Evolutionary conservation across 2,113 vertebrate genomes (phyloP), one percentile per base, ranked within the genome.

Genomic region (Ibidorhyncha struthersii): DNA sequence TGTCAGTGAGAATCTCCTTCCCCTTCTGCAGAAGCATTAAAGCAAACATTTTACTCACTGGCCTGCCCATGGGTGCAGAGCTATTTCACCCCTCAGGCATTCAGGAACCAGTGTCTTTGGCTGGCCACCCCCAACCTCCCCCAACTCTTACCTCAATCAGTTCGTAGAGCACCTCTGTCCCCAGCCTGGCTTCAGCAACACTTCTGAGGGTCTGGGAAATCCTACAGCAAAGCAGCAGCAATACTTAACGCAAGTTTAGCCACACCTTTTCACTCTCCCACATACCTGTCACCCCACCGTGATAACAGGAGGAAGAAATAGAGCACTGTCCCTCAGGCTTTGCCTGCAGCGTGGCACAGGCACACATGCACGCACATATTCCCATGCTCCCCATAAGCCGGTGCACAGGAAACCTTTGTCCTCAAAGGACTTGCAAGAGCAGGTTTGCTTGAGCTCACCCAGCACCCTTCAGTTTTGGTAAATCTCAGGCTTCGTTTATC

Each of bases 1-100:
- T 99, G 73, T 99, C 98, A 3, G 99, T 99, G 92, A 99, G 98
- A 97, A 99, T 99, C 97, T 99, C 99, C 97, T 99, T 99, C 27
- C 99, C 99, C 96, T 99, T 99, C 99, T 99, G 97, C 22, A 4
- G 59, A 84, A 85, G 14, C 52, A 93, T 65, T 67, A 90, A 81
- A 86, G 36, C 19, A 86, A 77, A 45, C 3, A 1, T 61, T 66
- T 94, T 25, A 90, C 36, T 63, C 19, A 13, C 26, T 32, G 26
- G 38, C 15, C 40, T 70, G 72, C 13, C 50, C 17, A 8, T 1
- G 4, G 21, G 21, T 8, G 19, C 77, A 90, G 65, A 71, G 65
- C 63, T 47, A 12, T n/a, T 41, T 23, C 30, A 56, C 9, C n/a
- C 49, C 30, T 59, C 1, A 0, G 40, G 58, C 20, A 90, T 29